Evolutionary conservation across 2,888 invertebrate species (phyloP).

Genomic region (Drosophila sordidapex): DNA sequence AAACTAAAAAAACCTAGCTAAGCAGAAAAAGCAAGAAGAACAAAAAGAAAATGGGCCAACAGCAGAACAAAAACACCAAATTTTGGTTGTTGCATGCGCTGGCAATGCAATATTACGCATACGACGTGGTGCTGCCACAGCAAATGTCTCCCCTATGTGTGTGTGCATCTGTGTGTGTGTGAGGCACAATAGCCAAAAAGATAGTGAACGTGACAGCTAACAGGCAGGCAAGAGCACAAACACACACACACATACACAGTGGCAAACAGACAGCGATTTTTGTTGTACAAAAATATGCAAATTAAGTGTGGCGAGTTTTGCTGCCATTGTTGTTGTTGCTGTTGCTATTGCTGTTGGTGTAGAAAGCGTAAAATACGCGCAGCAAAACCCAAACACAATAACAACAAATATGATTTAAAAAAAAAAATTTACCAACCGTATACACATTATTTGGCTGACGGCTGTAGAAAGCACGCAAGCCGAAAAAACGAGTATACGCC

Average conservation of each 20-base stretch:
- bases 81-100: slow-evolving; percentile 46
- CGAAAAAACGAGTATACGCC: slow-evolving; percentile 80
- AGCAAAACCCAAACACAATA: slow-evolving; percentile 39
- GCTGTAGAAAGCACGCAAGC: slow-evolving; percentile 68
- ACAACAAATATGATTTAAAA: slow-evolving; percentile 38
- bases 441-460: slow-evolving; percentile 71
- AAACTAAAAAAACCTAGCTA: slow-evolving; percentile 43
- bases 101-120: slow-evolving; percentile 77
- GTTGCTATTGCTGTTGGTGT: slow-evolving; percentile 47
- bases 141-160: slow-evolving; percentile 32
- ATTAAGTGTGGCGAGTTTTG: slow-evolving; percentile 74
- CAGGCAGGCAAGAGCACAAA: slow-evolving; percentile 56
- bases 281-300: slow-evolving; percentile 76
- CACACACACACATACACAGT: slow-evolving; percentile 25
- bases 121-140: slow-evolving; percentile 60
- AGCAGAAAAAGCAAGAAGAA: slow-evolving; percentile 47
- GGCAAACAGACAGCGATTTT: slow-evolving; percentile 41
- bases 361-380: slow-evolving; percentile 69
- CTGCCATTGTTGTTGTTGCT: slow-evolving; percentile 35
- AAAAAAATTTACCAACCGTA: slow-evolving; percentile 51
- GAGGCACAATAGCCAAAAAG: slow-evolving; percentile 60
- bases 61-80: slow-evolving; percentile 37
- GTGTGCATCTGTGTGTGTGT: slow-evolving; percentile 34
- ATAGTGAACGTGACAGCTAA: slow-evolving; percentile 71
- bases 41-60: slow-evolving; percentile 8